Evolutionary conservation across 2,113 vertebrate genomes (phyloP), one percentile per base, ranked within the genome.

Genomic region (Desmodus rotundus): DNA sequence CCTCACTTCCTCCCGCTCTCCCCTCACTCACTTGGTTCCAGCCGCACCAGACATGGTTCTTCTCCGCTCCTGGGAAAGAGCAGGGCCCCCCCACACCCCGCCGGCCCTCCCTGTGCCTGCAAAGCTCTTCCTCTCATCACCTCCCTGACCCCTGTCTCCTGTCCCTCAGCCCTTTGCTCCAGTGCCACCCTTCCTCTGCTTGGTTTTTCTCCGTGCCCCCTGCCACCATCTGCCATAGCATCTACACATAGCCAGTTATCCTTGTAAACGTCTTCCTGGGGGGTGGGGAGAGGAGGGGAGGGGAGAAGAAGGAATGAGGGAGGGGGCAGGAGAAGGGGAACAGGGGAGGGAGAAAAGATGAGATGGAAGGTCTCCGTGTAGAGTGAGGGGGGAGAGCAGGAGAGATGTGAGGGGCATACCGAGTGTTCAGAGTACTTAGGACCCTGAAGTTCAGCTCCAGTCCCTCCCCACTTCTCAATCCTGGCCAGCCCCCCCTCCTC

Each of bases 11-110:
- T 76, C 88, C 28, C 2, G 0, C 10, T 1, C 0, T 20, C 52
- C 16, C 14, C 9, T 45, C 12, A 1, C 17, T 26, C 54, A 3
- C 67, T 72, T 22, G 28, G 33, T 26, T 52, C 80, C 52, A 36
- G 65, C 11, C 52, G 31, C 47, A 9, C 28, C 0, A 0, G 58
- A 38, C 2, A 3, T 43, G 80, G 28, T 33, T 19, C 54, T 91
- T 54, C 16, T 20, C 76, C 54, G 22, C 1, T 1, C 61, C 76
- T 41, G 54, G 81, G 47, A 68, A 52, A 20, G 5, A 2, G 41
- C 61, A 68, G 47, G 36, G 3, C 1, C 7, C 5, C 7, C 6
- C 36, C 19, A 13, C 19, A 1, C 4, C 50, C 72, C 4, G n/a
- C 85, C 54, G 78, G 88, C 41, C 81, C 88, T 80, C 63, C 5